phyloP scores from a whole-genome alignment of 2,888 invertebrate species.

The Neoitamus cyanurus region DNA sequence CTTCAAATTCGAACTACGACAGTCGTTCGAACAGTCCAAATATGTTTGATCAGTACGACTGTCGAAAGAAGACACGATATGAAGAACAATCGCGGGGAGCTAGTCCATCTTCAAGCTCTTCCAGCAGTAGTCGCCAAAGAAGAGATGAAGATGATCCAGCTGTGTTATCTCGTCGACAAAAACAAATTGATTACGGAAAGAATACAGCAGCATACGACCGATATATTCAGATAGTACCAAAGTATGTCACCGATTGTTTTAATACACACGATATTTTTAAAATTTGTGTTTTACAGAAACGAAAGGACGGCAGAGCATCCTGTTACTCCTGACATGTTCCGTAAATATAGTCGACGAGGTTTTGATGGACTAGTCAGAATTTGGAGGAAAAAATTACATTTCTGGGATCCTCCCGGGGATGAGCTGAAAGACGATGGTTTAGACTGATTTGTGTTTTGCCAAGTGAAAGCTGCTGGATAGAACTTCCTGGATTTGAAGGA shows the following conservation, averaged over 20 bases:
- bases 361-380: conserved; percentile 91
- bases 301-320: conserved; percentile 80
- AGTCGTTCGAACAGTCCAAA: conserved; percentile 62
- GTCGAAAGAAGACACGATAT: neutral
- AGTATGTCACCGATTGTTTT: conserved; percentile 69
- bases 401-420: conserved; percentile 73
- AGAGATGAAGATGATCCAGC: conserved; percentile 77
- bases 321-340: conserved; percentile 87
- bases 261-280: neutral
- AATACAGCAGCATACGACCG: conserved; percentile 88
- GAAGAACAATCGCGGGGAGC: neutral
- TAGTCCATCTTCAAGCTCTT: conserved; percentile 57
- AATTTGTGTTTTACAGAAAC: conserved; percentile 69
- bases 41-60: neutral
- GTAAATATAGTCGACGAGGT: conserved; percentile 89
- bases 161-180: conserved; percentile 82
- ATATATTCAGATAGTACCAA: conserved; percentile 76
- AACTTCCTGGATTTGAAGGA: neutral
- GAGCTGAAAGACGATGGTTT: neutral
- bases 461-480: neutral
- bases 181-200: conserved; percentile 95
- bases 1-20: conserved; percentile 59
- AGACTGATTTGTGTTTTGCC: neutral
- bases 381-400: conserved; percentile 88
- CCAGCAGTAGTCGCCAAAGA: conserved; percentile 43